Percentiles rank a stretch among this genome's conserved stretches.
Evolutionary conservation across 2,888 invertebrate genomes (phyloP).

Genomic region (Adelphocoris suturalis): DNA sequence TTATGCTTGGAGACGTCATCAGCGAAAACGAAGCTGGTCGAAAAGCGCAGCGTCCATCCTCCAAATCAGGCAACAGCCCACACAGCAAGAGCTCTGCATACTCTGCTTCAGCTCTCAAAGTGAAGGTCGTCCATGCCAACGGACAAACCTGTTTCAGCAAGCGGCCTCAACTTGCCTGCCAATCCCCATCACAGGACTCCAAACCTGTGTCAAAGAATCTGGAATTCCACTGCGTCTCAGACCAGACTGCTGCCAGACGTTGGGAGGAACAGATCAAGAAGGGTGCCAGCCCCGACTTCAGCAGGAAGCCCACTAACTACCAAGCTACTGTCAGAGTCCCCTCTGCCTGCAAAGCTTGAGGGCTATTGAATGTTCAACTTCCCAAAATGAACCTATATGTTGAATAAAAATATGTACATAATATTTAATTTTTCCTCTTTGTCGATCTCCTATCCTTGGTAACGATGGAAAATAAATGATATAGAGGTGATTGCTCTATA

Average conservation of each 20-base stretch:
- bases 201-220: constrained; percentile 80
- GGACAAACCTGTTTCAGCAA: constrained; percentile 83
- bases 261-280: constrained; percentile 78
- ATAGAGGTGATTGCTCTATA: too few relatives aligned
- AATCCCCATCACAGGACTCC: constrained; percentile 79
- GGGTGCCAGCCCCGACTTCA: constrained; percentile 80
- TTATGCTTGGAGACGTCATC: constrained; percentile 76
- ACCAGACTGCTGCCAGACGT: constrained; percentile 79
- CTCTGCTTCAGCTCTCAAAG: constrained; percentile 72
- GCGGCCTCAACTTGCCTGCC: constrained; percentile 81
- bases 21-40: constrained; percentile 73
- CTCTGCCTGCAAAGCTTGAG: constrained; percentile 5
- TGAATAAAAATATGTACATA: neutral
- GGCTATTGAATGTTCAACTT: neutral
- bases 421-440: too few relatives aligned
- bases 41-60: constrained; percentile 44
- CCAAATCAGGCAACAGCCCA: constrained; percentile 79
- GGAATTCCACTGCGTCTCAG: constrained; percentile 79
- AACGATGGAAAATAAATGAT: too few relatives aligned
- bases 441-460: too few relatives aligned
- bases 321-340: constrained; percentile 78
- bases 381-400: neutral
- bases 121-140: constrained; percentile 79
- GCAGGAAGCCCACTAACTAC: constrained; percentile 78
- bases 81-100: neutral